These are phyloP conservation scores for Channa striata DNA, from an alignment of 2,797 vertebrate genomes.

Conservation along the genomic window DNA sequence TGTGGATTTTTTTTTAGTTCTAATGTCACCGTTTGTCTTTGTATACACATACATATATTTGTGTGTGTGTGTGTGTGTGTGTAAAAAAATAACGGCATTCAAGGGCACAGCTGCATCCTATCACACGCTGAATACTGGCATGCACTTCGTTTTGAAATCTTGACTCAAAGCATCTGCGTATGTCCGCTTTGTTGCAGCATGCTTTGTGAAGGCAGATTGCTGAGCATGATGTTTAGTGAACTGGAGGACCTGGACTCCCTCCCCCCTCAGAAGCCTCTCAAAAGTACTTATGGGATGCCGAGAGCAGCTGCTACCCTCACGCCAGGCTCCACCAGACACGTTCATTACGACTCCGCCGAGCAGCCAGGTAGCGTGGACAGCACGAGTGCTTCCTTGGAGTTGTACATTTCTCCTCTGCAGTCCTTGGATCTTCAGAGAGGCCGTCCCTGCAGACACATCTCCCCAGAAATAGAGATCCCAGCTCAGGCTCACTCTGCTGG, in stretches of 20 bases:
- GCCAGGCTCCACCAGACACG: conserved; percentile 36
- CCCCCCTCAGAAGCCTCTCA: conserved; percentile 28
- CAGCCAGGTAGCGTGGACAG: conserved; percentile 16
- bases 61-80: too few relatives aligned
- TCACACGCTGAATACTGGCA: background rate
- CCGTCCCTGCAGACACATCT: conserved; percentile 53
- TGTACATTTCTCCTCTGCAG: conserved; percentile 49
- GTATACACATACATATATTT: background rate
- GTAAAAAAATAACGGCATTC: too few relatives aligned
- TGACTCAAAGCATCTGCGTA: background rate
- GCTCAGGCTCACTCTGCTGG: conserved; percentile 65
- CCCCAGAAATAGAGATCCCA: conserved; percentile 75
- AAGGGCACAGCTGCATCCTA: background rate
- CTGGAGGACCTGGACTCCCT: conserved; percentile 47
- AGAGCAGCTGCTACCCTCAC: conserved; percentile 40
- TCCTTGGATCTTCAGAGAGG: conserved; percentile 35
- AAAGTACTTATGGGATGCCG: conserved; percentile 13
- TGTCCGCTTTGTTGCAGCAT: conserved; percentile 72
- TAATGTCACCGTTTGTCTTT: background rate
- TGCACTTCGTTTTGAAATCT: background rate
- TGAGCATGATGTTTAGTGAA: conserved; percentile 74
- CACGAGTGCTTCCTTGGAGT: conserved; percentile 16
- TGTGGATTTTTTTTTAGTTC: background rate
- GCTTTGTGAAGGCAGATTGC: conserved; percentile 84
- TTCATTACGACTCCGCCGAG: conserved; percentile 26